phyloP scores from a whole-genome alignment of 2,113 vertebrate species.

The Corythaeola cristata region DNA sequence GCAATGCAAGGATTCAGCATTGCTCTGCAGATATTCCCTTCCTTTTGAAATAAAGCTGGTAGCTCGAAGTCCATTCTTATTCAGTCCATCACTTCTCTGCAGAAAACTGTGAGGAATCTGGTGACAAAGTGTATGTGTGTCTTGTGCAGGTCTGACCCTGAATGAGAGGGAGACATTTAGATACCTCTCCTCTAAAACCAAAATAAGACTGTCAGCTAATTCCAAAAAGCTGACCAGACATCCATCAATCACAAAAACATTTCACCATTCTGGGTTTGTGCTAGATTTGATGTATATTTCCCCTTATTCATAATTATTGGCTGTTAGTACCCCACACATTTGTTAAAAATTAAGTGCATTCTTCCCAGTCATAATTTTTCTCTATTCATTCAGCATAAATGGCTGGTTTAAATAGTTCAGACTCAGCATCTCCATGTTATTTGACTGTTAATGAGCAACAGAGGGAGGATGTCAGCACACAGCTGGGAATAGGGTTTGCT shows the following conservation, averaged over 20 bases:
- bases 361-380: not conserved
- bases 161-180: not conserved
- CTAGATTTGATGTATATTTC: not conserved
- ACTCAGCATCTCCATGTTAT: not conserved
- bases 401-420: not conserved
- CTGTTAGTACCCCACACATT: not conserved
- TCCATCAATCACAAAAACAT: not conserved
- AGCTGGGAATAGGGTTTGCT: not conserved
- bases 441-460: not conserved
- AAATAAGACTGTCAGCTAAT: not conserved
- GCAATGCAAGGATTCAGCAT: not conserved
- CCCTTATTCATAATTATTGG: not conserved
- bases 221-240: not conserved
- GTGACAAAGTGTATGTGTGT: not conserved
- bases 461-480: not conserved
- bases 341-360: not conserved
- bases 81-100: not conserved
- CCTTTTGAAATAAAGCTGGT: not conserved
- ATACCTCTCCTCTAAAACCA: not conserved
- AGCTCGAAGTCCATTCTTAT: not conserved
- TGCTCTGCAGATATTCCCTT: not conserved
- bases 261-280: not conserved
- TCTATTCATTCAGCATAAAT: not conserved
- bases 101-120: not conserved
- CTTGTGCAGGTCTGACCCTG: not conserved